Evolutionary conservation across 2,797 vertebrate genomes (phyloP).

Genomic region (Trachops cirrhosus): DNA sequence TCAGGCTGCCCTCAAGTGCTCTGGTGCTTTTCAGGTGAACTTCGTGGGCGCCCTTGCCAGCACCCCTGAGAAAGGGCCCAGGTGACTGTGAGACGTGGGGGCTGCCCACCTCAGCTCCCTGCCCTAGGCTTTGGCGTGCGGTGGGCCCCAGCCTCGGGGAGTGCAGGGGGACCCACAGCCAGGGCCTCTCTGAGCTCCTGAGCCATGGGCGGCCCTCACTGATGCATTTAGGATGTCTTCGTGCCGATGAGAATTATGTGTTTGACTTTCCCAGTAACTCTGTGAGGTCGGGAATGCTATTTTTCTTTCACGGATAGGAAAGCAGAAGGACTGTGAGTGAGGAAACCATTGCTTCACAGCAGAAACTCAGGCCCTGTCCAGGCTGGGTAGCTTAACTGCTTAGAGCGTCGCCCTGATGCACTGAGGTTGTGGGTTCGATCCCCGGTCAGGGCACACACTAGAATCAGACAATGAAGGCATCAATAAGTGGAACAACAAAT

Average conservation of each 20-base stretch:
- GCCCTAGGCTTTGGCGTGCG: fast-evolving
- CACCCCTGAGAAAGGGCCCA: too few relatives aligned
- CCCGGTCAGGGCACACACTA: too few relatives aligned
- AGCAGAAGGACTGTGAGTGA: not conserved
- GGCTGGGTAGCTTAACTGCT: too few relatives aligned
- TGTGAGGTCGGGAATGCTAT: not conserved
- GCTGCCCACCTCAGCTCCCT: fast-evolving
- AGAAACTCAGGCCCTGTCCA: not conserved
- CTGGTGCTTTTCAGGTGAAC: fast-evolving
- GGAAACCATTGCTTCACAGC: not conserved
- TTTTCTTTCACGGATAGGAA: not conserved
- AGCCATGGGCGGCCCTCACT: not conserved
- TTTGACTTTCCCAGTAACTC: not conserved
- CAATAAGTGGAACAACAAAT: too few relatives aligned
- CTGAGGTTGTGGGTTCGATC: too few relatives aligned
- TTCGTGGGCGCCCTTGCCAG: not conserved
- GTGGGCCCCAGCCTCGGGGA: not conserved
- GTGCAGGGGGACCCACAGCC: too few relatives aligned
- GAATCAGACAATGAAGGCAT: too few relatives aligned
- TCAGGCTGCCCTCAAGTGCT: not conserved
- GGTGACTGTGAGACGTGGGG: too few relatives aligned
- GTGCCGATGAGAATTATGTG: not conserved
- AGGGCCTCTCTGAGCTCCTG: not conserved
- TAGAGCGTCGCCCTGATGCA: too few relatives aligned
- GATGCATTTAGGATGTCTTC: fast-evolving